Conservation (phyloP, 2,113 vertebrate species). For the Daboia siamensis region DNA sequence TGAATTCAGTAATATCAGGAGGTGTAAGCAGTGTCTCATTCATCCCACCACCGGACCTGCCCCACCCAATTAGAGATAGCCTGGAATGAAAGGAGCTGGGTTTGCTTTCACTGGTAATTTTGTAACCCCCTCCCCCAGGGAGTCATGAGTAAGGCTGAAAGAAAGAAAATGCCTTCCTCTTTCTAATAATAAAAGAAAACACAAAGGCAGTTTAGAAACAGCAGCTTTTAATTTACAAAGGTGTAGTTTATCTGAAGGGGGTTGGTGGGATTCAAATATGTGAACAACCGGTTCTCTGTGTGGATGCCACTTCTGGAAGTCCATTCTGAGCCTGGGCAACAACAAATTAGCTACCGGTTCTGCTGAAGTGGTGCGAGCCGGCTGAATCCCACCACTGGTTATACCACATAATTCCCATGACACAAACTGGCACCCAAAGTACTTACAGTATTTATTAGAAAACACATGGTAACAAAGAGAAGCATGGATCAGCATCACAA, state of each 20-base stretch:
- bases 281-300: too few species aligned
- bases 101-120: neutral
- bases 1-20: neutral
- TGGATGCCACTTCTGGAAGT: too few species aligned
- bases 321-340: too few species aligned
- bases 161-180: neutral
- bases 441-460: neutral
- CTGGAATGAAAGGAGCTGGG: neutral
- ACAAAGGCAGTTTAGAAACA: neutral
- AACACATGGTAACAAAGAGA: neutral
- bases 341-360: too few species aligned
- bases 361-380: too few species aligned
- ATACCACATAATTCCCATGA: neutral
- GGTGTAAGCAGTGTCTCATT: neutral
- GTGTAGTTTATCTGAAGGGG: neutral
- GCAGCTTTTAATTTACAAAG: too few species aligned
- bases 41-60: too few species aligned
- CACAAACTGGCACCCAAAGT: neutral
- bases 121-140: neutral
- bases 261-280: too few species aligned
- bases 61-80: neutral
- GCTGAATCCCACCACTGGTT: too few species aligned
- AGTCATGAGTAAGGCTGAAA: neutral
- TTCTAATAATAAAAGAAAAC: neutral
- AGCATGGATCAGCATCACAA: neutral